Evolutionary conservation across 2,797 vertebrate species (phyloP).

Genomic region (Tenualosa thibaudeaui): DNA sequence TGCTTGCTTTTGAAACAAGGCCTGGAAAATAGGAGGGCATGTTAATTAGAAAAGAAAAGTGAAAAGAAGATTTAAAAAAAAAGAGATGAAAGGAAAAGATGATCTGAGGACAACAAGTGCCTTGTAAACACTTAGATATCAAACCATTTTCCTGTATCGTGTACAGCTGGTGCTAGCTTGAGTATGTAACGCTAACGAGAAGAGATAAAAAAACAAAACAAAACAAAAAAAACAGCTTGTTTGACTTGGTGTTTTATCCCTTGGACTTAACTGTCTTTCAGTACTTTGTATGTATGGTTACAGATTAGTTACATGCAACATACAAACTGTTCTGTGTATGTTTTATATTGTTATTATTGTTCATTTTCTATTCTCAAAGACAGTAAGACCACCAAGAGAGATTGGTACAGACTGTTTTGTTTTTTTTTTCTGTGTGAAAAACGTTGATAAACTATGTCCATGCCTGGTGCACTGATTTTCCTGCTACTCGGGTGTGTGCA

Average conservation of each 20-base stretch:
- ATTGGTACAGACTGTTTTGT: neutral
- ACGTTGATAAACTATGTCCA: no score
- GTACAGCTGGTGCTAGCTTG: conserved; percentile 90
- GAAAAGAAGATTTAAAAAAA: conserved; percentile 53
- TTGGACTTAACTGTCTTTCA: conserved; percentile 80
- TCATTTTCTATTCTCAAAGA: conserved; percentile 44
- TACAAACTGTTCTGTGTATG: conserved; percentile 78
- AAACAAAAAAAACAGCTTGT: conserved; percentile 68
- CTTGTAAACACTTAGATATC: conserved; percentile 90
- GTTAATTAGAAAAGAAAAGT: conserved; percentile 48
- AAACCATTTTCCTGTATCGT: conserved; percentile 81
- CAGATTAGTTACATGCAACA: conserved; percentile 70
- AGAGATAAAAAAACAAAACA: conserved; percentile 37
- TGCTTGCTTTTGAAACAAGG: conserved; percentile 57
- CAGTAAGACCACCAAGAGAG: conserved; percentile 71
- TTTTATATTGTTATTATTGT: conserved; percentile 70
- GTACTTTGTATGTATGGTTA: conserved; percentile 77
- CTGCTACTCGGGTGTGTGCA: neutral
- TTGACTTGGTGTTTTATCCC: conserved; percentile 79
- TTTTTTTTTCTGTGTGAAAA: neutral
- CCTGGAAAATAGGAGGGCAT: conserved; percentile 36
- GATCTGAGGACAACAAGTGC: conserved; percentile 82
- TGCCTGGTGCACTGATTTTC: conserved; percentile 34
- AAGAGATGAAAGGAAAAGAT: conserved; percentile 60
- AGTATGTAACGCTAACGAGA: conserved; percentile 62